Conservation (phyloP, 2,797 vertebrate species). For the Malurus leucopterus region DNA sequence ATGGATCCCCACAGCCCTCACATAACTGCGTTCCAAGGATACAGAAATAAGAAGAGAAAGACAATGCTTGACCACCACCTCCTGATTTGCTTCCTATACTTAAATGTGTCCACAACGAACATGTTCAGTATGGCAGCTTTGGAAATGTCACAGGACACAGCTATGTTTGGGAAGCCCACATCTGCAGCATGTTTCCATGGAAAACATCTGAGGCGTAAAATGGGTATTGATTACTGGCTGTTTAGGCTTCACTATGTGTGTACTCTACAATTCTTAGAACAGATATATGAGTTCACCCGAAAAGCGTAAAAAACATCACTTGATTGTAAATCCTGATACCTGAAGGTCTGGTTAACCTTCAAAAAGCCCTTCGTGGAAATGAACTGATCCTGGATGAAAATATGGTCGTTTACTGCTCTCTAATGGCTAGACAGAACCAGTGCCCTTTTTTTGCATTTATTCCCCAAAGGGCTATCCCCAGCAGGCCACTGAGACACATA, state of each 20-base stretch:
- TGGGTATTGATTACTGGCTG: not conserved
- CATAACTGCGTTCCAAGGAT: accelerated
- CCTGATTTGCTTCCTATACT: not conserved
- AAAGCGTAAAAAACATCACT: not conserved
- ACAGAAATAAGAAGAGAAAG: not conserved
- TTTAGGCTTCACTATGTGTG: not conserved
- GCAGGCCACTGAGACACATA: not conserved
- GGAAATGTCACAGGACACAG: accelerated
- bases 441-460: accelerated
- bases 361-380: not conserved
- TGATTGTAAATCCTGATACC: not conserved
- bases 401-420: constrained; percentile 58
- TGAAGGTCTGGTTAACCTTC: constrained; percentile 15
- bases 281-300: not conserved
- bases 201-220: not conserved
- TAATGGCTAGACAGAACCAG: not conserved
- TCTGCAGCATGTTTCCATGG: accelerated
- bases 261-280: not conserved
- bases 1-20: not conserved
- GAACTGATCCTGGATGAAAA: not conserved
- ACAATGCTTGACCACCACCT: not conserved
- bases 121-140: accelerated
- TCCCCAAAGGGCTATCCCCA: not conserved
- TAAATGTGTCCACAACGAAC: not conserved
- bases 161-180: not conserved